Evolutionary conservation across 2,113 vertebrate genomes (phyloP).

Genomic region (Nettapus auritus): DNA sequence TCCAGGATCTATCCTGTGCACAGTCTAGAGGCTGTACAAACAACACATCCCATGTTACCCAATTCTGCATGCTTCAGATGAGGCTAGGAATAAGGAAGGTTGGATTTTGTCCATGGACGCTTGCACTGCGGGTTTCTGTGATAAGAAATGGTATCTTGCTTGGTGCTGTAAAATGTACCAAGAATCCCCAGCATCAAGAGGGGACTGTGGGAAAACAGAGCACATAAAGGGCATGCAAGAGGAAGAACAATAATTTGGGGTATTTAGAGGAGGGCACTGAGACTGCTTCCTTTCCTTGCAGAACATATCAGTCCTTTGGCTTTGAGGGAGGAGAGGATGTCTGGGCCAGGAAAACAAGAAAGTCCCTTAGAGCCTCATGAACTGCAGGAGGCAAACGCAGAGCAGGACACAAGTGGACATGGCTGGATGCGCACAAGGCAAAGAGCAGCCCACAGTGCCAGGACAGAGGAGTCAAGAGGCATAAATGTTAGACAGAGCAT

Average conservation of each 20-base stretch:
- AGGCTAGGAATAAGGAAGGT: background rate
- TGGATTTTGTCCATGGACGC: background rate
- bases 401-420: accelerated
- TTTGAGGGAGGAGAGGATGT: background rate
- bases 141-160: background rate
- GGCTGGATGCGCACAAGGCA: background rate
- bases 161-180: background rate
- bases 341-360: background rate
- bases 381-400: background rate
- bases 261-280: background rate
- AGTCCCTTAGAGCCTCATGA: background rate
- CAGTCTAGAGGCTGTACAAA: background rate
- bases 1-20: background rate
- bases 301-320: accelerated
- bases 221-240: background rate
- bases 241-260: background rate
- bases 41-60: background rate
- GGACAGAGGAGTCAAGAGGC: background rate
- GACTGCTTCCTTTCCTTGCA: background rate
- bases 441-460: background rate
- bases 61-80: background rate
- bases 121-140: background rate
- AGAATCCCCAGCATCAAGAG: background rate
- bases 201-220: background rate
- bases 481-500: accelerated